Evolutionary conservation across 1,140 invertebrate genomes (phyloP), one percentile per base, ranked within the genome.

Genomic region (Dinoponera quadriceps): DNA sequence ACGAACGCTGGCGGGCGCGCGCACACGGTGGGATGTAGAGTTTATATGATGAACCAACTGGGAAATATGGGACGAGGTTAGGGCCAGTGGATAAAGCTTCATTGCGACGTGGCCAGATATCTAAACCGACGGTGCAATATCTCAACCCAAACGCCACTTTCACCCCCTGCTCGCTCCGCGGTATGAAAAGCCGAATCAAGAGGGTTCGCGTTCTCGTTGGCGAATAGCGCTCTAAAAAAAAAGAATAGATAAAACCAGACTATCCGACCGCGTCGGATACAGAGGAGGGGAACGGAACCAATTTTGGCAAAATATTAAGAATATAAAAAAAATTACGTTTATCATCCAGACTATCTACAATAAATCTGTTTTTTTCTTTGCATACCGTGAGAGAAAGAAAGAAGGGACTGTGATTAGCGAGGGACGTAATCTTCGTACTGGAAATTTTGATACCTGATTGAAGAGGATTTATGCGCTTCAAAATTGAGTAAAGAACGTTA

Each of bases 41-140:
- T 9, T 57, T 48, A 20, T 71, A 59, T 51, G 78, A 63, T 38
- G 44, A 44, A 74, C 57, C 57, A 74, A 62, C 78, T 74, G 69
- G 78, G 44, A 82, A 82, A 82, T 72, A 62, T 73, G 20, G 27
- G 59, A 13, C 78, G 48, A 73, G 27, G 69, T 82, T 82, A 82
- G 69, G 78, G 55, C 55, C 68, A 62, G 14, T 73, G 44, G 78
- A 72, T 82, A 44, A 63, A 82, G 78, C 69, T 80, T 71, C 65
- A 80, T 69, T 74, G 78, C 78, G 44, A 73, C 65, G 51, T 80
- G 75, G 63, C 33, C 25, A 80, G 59, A 73, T 73, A 74, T 74
- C 48, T 63, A 74, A 74, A 73, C 44, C 27, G 78, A 74, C 78
- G 44, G 16, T 62, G 55, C 33, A 74, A 82, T 82, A 82, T 82